Percentiles rank a stretch among this genome's conserved stretches.
phyloP scores from a whole-genome alignment of 2,113 vertebrate genomes.

The Solea solea region DNA sequence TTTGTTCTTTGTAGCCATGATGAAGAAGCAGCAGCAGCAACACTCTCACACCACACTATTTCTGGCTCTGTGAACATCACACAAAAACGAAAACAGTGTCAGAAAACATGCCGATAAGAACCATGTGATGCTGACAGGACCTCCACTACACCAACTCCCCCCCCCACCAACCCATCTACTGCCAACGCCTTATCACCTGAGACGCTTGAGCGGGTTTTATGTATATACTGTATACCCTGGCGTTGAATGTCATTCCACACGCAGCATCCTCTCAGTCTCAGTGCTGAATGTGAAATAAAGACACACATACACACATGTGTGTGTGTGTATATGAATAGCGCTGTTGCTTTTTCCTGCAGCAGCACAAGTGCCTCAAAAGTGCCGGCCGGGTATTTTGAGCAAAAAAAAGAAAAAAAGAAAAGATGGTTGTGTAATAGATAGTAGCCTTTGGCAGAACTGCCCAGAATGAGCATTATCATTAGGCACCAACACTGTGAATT shows the following conservation, averaged over 20 bases:
- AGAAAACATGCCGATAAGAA: conserved; percentile 44
- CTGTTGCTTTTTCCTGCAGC: conserved; percentile 26
- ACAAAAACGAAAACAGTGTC: conserved; percentile 51
- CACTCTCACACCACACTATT: conserved; percentile 16
- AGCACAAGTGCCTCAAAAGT: conserved; percentile 48
- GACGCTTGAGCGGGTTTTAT: conserved; percentile 18
- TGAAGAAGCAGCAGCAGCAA: neutral
- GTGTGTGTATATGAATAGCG: neutral
- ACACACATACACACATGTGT: no score
- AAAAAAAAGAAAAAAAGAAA: conserved; percentile 34
- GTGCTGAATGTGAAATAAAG: neutral
- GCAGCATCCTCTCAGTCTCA: neutral
- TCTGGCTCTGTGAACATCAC: conserved; percentile 36
- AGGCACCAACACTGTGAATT: conserved; percentile 58
- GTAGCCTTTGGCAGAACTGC: conserved; percentile 55
- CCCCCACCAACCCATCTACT: conserved; percentile 5
- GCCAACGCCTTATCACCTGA: conserved; percentile 33
- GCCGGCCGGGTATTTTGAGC: conserved; percentile 48
- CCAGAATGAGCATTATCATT: conserved; percentile 75
- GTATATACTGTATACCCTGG: conserved; percentile 30
- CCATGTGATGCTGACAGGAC: conserved; percentile 41
- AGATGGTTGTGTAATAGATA: conserved; percentile 53
- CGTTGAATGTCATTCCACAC: conserved; percentile 15
- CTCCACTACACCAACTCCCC: no score
- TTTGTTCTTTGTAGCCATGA: neutral